phyloP scores from a whole-genome alignment of 2,797 vertebrate genomes.

The Squalus acanthias region DNA sequence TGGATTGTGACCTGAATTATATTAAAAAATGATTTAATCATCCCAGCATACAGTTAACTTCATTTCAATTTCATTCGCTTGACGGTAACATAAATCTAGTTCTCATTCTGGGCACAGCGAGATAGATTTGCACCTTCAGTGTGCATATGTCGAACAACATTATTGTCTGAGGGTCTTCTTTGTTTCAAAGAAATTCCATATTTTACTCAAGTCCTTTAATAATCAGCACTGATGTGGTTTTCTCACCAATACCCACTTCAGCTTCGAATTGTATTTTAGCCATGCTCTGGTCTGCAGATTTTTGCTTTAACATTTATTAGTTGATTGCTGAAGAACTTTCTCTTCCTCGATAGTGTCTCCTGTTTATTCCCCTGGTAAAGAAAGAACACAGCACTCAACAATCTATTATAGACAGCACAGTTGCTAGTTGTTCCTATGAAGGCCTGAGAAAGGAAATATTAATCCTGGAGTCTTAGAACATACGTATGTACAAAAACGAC shows the following conservation, averaged over 20 bases:
- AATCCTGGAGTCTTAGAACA: neutral
- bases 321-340: neutral
- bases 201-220: neutral
- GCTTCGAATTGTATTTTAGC: neutral
- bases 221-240: neutral
- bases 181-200: neutral
- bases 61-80: neutral
- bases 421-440: neutral
- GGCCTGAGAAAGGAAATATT: neutral
- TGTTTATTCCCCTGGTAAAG: neutral
- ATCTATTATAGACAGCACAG: neutral
- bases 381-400: neutral
- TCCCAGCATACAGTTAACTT: neutral
- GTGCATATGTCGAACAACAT: neutral
- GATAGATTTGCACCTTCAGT: neutral
- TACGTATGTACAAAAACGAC: neutral
- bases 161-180: neutral
- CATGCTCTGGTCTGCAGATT: neutral
- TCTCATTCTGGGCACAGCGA: neutral
- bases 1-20: neutral
- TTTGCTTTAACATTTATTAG: neutral
- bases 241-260: neutral
- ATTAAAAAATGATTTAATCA: neutral
- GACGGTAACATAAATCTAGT: neutral
- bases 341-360: neutral